A percentile compares a stretch with the other conserved stretches of the same genome.
phyloP scores from a whole-genome alignment of 1,140 invertebrate species.

The Lamellibrachia luymesi region DNA sequence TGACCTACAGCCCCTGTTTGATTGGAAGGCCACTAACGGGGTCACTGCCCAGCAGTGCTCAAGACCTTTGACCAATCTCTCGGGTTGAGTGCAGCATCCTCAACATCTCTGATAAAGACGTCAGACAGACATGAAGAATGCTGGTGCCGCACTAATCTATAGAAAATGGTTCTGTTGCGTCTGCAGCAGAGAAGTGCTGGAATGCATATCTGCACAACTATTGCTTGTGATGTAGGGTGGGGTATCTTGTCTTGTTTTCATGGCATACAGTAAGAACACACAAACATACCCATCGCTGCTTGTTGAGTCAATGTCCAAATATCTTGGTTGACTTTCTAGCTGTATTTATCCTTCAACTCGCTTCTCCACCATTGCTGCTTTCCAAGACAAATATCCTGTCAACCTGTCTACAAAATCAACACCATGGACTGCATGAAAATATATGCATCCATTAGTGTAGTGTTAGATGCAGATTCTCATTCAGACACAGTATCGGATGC shows the following conservation, averaged over 20 bases:
- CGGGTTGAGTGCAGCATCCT: too few relatives aligned
- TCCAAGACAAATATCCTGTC: background rate
- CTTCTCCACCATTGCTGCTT: background rate
- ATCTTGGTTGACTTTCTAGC: background rate
- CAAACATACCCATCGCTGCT: background rate
- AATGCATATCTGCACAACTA: too few relatives aligned
- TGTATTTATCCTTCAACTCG: background rate
- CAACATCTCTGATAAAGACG: too few relatives aligned
- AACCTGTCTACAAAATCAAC: background rate
- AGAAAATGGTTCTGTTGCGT: too few relatives aligned
- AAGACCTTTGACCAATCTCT: background rate
- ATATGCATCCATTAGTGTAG: background rate
- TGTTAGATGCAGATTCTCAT: background rate
- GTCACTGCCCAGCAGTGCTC: background rate
- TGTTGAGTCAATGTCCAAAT: background rate
- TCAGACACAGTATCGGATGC: too few relatives aligned
- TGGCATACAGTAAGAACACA: background rate
- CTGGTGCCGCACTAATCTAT: too few relatives aligned
- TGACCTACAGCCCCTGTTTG: background rate
- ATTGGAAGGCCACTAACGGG: background rate
- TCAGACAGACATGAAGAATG: too few relatives aligned
- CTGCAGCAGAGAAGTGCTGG: too few relatives aligned
- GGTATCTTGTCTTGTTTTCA: background rate
- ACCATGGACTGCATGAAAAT: background rate
- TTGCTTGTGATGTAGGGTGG: too few relatives aligned